A percentile compares a stretch with the other conserved stretches of the same genome.
Evolutionary conservation across 2,888 invertebrate genomes (phyloP).

Genomic region (Stramonita haemastoma): DNA sequence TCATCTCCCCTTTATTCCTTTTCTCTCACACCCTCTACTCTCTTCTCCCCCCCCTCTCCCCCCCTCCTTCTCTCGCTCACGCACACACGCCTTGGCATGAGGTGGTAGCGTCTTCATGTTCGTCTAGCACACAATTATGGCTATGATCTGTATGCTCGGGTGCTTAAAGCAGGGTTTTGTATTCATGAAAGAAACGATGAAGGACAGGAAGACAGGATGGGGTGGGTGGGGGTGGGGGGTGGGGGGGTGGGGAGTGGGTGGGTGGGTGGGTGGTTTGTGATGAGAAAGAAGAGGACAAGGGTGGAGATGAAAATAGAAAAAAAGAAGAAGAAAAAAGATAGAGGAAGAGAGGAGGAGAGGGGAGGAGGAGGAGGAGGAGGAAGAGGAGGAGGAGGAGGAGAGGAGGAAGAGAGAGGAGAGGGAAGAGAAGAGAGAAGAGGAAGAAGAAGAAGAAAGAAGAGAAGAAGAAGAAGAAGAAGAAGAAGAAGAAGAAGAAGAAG

Average conservation of each 20-base stretch:
- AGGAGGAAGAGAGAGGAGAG: neutral
- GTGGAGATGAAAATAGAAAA: neutral
- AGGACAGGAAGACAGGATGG: too few species aligned
- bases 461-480: neutral
- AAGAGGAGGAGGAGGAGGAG: neutral
- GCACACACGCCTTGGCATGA: neutral
- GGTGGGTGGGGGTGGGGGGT: too few species aligned
- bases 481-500: neutral
- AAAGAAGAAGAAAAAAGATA: neutral
- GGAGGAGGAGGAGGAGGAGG: neutral
- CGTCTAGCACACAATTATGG: slow-evolving; percentile 1
- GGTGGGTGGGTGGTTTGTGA: too few species aligned
- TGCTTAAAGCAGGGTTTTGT: neutral
- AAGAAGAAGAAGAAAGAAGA: neutral
- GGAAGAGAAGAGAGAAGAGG: too few species aligned
- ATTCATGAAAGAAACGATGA: neutral
- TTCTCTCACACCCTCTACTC: too few species aligned
- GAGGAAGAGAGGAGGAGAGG: neutral
- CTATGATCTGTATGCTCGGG: neutral
- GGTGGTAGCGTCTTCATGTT: neutral
- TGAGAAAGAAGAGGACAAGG: too few species aligned
- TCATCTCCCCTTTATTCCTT: too few species aligned
- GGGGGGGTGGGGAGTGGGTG: too few species aligned
- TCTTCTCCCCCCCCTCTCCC: too few species aligned
- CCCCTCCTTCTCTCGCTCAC: neutral